phyloP scores from a whole-genome alignment of 2,888 invertebrate genomes.

The Aspidiotus rigidus region DNA sequence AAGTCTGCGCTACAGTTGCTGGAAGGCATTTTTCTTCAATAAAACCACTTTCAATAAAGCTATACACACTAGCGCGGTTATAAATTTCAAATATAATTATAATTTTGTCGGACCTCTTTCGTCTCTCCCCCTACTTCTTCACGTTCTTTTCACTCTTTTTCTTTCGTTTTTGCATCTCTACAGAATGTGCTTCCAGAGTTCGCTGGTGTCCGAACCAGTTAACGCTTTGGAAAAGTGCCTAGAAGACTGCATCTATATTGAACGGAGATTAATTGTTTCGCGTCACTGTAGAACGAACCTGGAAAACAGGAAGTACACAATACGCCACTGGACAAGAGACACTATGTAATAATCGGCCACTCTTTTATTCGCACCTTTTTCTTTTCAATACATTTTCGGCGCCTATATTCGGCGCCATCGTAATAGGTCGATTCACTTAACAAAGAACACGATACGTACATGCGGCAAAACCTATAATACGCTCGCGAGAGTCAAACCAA shows the following conservation, averaged over 20 bases:
- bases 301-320: slow-evolving; percentile 27
- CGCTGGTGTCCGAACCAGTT: slow-evolving; percentile 12
- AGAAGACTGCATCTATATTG: slow-evolving; percentile 27
- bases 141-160: neutral
- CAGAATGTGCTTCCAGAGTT: neutral
- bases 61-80: slow-evolving; percentile 18
- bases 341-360: slow-evolving; percentile 7
- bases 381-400: slow-evolving; percentile 22
- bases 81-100: slow-evolving; percentile 30
- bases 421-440: slow-evolving; percentile 21
- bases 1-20: neutral
- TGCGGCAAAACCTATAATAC: neutral
- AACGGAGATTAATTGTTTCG: slow-evolving; percentile 23
- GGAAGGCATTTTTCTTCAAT: neutral
- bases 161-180: too few relatives aligned
- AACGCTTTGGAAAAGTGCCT: slow-evolving; percentile 26
- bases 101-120: slow-evolving; percentile 5
- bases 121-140: slow-evolving; percentile 3
- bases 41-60: slow-evolving; percentile 17
- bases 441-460: slow-evolving; percentile 24
- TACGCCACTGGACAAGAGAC: slow-evolving; percentile 1
- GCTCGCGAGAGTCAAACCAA: too few relatives aligned
- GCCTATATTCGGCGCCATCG: slow-evolving; percentile 25
- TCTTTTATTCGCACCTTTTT: slow-evolving; percentile 27
- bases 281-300: slow-evolving; percentile 23